Percentiles rank a stretch among this genome's conserved stretches.
phyloP scores from a whole-genome alignment of 2,888 invertebrate genomes.

The Caenorhabditis parvicauda region DNA sequence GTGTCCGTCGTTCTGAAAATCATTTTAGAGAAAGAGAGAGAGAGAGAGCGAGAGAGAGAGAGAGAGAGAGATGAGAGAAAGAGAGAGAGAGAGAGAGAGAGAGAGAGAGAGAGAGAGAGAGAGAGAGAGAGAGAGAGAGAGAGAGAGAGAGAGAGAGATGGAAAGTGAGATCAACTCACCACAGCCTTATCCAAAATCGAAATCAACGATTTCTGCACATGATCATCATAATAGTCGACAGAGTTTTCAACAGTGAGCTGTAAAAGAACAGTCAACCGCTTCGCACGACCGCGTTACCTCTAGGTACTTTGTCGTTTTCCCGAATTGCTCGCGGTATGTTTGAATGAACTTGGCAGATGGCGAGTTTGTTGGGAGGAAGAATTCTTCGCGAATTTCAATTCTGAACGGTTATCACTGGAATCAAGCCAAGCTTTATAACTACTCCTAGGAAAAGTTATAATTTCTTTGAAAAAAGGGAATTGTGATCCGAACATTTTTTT shows the following conservation, averaged over 20 bases:
- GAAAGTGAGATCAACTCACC: too few species aligned
- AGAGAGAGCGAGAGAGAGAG: too few species aligned
- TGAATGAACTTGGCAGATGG: conserved; percentile 33
- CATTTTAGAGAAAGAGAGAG: too few species aligned
- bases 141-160: too few species aligned
- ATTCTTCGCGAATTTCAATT: conserved; percentile 42
- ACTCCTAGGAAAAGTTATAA: conserved; percentile 1
- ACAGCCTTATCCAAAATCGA: conserved; percentile 34
- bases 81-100: too few species aligned
- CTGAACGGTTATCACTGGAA: too few species aligned
- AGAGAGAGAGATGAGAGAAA: too few species aligned
- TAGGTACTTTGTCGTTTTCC: conserved; percentile 32
- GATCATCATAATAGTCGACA: conserved; percentile 36
- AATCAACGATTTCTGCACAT: conserved; percentile 21
- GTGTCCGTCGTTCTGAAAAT: conserved; percentile 48
- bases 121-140: too few species aligned
- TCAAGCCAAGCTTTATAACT: too few species aligned
- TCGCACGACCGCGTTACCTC: too few species aligned
- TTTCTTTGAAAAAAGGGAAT: not conserved
- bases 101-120: too few species aligned
- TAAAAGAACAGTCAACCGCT: too few species aligned
- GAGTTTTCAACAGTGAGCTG: conserved; percentile 25
- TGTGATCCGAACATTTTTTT: not conserved
- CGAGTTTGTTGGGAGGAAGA: conserved; percentile 41
- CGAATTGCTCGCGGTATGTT: conserved; percentile 40